These are phyloP conservation scores for Epinephelus coioides DNA, from an alignment of 2,797 vertebrate genomes.

Conservation along the genomic window DNA sequence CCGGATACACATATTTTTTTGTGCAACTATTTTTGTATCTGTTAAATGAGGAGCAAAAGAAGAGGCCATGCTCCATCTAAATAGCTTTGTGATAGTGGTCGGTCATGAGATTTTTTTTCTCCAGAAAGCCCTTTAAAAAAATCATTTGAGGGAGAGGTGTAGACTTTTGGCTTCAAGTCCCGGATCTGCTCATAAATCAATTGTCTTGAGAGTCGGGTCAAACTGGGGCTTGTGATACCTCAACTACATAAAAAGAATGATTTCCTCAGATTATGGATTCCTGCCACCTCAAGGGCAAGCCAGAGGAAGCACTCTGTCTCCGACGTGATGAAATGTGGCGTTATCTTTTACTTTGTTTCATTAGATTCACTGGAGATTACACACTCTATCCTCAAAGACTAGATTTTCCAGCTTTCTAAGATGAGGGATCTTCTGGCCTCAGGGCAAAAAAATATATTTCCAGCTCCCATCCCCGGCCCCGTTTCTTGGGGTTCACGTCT, in stretches of 20 bases:
- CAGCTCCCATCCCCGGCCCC: constrained; percentile 54
- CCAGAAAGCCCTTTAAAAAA: constrained; percentile 30
- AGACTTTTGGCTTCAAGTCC: constrained; percentile 71
- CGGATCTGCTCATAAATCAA: constrained; percentile 78
- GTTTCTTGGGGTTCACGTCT: constrained; percentile 75
- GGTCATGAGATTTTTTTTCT: constrained; percentile 6
- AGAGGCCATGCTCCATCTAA: constrained; percentile 10
- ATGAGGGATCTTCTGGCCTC: constrained; percentile 83
- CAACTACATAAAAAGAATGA: constrained; percentile 83
- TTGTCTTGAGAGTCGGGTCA: constrained; percentile 77
- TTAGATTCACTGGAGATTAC: constrained; percentile 87
- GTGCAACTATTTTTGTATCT: too few relatives aligned
- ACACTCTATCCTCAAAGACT: constrained; percentile 82
- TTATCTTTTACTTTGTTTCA: constrained; percentile 89
- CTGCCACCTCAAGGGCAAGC: constrained; percentile 83
- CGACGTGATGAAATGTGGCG: constrained; percentile 84
- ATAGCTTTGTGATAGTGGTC: constrained; percentile 28
- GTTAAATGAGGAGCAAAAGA: constrained; percentile 15
- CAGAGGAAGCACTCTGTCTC: constrained; percentile 76
- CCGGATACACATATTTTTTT: constrained; percentile 24
- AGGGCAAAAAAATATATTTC: constrained; percentile 77
- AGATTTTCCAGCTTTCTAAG: constrained; percentile 75
- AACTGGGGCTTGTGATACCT: constrained; percentile 77
- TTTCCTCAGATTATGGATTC: constrained; percentile 84
- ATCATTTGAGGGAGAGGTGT: constrained; percentile 70